Evolutionary conservation across 2,797 vertebrate species (phyloP), one percentile per base, ranked within the genome.

Genomic region (Scolopax bukidnonensis): DNA sequence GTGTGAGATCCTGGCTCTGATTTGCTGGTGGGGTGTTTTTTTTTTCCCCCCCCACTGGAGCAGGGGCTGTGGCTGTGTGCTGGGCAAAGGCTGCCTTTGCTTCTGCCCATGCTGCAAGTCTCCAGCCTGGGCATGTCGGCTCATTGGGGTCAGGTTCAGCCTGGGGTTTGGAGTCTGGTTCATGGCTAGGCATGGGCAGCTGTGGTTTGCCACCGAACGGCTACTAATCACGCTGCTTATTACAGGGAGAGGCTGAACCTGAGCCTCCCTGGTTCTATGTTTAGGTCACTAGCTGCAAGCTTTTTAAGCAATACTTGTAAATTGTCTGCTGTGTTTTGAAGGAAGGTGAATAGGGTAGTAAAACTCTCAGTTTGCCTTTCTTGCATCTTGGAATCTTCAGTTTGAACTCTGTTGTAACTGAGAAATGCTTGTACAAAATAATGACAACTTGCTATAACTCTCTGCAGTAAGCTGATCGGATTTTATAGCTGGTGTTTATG

Each of bases 401-500:
- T 74, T 43, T 64, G 80, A 93, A 56, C 68, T 80, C 48, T 51
- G 8, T 61, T 65, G 78, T 85, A 95, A 77, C 63, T 30, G 77
- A 77, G 86, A 71, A 90, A 75, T 27, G 12, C 40, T 92, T n/a
- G 24, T 36, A 77, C 5, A 11, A 88, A 82, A 40, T 56, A 82
- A 36, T 24, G 81, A 77, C 78, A 71, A 61, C 47, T 87, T 77
- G 68, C 61, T 90, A 1, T 80, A 95, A 83, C 30, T 84, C 76
- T 74, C 23, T 24, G 36, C 4, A 2, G 75, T 89, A 71, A 87
- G 20, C 68, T 68, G 64, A 65, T 50, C 59, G 75, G 60, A 59
- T 94, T 95, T 96, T 92, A 51, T 96, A 75, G 88, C 53, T 51
- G 14, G 45, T 92, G 65, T 90, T 95, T 91, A 61, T 87, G 81